phyloP scores from a whole-genome alignment of 2,888 invertebrate species.

The Brachylomia viminalis region DNA sequence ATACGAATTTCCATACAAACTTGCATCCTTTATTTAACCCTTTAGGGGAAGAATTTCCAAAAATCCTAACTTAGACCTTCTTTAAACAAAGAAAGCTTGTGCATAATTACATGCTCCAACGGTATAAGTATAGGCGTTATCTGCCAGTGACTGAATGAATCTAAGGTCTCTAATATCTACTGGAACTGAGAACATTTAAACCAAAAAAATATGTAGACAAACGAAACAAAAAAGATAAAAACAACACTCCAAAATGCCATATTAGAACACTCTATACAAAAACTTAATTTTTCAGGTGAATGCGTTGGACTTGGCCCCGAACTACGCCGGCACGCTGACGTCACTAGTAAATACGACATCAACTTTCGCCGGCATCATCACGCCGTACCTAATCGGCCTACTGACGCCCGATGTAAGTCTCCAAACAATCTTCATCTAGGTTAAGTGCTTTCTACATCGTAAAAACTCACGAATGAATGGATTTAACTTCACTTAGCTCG shows the following conservation, averaged over 20 bases:
- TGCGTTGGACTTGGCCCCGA: conserved; percentile 91
- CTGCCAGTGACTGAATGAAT: neutral
- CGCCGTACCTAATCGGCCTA: conserved; percentile 91
- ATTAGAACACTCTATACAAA: neutral
- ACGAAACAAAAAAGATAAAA: neutral
- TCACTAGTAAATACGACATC: conserved; percentile 92
- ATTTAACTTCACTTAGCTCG: conserved; percentile 45
- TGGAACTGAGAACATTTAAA: neutral
- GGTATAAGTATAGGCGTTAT: neutral
- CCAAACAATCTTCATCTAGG: conserved; percentile 42
- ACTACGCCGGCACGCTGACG: conserved; percentile 92
- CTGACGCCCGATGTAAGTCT: conserved; percentile 91
- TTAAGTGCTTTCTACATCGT: conserved; percentile 51
- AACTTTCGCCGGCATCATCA: conserved; percentile 91
- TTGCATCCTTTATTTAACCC: too few relatives aligned
- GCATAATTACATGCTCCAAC: too few relatives aligned
- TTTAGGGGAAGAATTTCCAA: too few relatives aligned
- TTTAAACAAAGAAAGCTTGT: too few relatives aligned
- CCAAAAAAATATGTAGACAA: neutral
- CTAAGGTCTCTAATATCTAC: neutral
- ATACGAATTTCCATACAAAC: too few relatives aligned
- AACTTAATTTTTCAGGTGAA: conserved; percentile 86
- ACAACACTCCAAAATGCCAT: neutral
- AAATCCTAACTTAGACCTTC: too few relatives aligned
- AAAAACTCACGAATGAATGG: conserved; percentile 52